These are phyloP conservation scores for Cheirogaleus major DNA, from an alignment of 2,797 vertebrate genomes.

Conservation along the genomic window DNA sequence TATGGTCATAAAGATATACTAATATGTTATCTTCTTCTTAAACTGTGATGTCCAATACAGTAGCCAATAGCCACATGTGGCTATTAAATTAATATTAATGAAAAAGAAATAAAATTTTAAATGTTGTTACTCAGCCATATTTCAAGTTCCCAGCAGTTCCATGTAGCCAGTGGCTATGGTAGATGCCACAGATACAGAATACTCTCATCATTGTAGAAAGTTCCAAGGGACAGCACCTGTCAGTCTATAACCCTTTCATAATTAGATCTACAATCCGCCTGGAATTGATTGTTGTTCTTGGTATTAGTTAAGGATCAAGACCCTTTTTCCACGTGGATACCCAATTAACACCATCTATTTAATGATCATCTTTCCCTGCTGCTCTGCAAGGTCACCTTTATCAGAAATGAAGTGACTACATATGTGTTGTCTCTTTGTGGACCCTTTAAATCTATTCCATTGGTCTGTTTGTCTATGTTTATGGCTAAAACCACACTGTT, in stretches of 20 bases:
- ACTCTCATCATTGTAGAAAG: not conserved
- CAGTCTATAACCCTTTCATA: not conserved
- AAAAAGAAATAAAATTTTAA: not conserved
- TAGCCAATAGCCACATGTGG: not conserved
- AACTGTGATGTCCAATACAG: not conserved
- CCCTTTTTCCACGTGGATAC: not conserved
- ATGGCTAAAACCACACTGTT: not conserved
- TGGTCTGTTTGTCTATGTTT: not conserved
- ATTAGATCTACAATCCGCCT: not conserved
- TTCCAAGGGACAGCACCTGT: not conserved
- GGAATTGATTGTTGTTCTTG: not conserved
- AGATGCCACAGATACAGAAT: not conserved
- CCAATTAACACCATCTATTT: not conserved
- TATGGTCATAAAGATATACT: not conserved
- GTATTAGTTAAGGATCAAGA: not conserved
- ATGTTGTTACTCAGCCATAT: not conserved
- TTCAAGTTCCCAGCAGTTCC: not conserved
- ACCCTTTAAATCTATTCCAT: not conserved
- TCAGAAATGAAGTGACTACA: not conserved
- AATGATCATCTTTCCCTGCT: not conserved
- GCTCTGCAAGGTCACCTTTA: not conserved
- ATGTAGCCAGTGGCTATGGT: not conserved
- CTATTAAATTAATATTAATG: not conserved
- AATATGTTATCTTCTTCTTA: not conserved
- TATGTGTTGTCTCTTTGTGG: not conserved